These are phyloP conservation scores for Ptychadena robeensis DNA, from an alignment of 2,797 vertebrate species.

Conservation along the genomic window DNA sequence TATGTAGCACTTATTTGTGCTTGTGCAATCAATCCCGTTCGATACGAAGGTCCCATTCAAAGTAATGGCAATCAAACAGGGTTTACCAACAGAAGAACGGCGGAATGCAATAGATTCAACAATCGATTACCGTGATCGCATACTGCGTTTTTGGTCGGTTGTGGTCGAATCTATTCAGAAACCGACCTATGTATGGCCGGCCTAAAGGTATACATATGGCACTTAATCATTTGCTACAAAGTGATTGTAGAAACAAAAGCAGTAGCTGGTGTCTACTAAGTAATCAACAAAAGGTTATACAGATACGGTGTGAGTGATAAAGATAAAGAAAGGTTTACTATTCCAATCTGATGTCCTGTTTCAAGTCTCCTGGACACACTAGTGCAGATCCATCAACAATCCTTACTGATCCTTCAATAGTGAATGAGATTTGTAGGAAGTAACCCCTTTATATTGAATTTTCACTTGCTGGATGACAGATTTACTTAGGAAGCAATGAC, in stretches of 20 bases:
- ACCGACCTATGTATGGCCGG: no score
- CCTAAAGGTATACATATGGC: no score
- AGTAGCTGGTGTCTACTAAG: background rate
- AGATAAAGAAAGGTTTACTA: slow-evolving; percentile 31
- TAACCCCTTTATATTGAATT: slow-evolving; percentile 46
- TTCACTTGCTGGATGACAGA: slow-evolving; percentile 45
- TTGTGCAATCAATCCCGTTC: no score
- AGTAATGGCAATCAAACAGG: no score
- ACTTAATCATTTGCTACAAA: no score
- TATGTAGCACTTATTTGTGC: no score
- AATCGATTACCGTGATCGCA: no score
- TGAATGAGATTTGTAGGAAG: slow-evolving; percentile 56
- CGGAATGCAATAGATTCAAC: no score
- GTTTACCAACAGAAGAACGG: no score
- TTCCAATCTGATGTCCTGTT: slow-evolving; percentile 48
- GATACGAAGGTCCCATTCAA: no score
- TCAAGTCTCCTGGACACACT: slow-evolving; percentile 36
- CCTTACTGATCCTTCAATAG: slow-evolving; percentile 42
- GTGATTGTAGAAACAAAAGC: background rate
- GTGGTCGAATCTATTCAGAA: no score
- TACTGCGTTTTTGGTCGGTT: no score
- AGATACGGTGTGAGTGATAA: background rate
- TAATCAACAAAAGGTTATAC: background rate
- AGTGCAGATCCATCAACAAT: slow-evolving; percentile 28
- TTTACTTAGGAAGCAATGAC: slow-evolving; percentile 45